phyloP scores from a whole-genome alignment of 2,113 vertebrate genomes.

The Brachypodius melanocephalos region DNA sequence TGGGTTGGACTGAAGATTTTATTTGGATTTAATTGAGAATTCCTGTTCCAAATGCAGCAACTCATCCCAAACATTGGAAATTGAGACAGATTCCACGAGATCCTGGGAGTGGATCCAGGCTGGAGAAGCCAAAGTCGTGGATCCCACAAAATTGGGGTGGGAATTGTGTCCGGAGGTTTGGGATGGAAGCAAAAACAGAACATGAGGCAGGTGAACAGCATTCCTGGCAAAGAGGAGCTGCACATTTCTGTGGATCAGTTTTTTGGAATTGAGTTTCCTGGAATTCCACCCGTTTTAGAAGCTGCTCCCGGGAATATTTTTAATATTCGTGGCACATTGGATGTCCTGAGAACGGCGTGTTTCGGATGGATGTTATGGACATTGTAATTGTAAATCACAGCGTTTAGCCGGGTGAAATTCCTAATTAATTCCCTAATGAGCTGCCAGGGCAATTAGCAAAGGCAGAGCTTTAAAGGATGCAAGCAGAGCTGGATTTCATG shows the following conservation, averaged over 20 bases:
- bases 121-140: background rate
- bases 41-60: background rate
- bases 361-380: background rate
- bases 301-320: background rate
- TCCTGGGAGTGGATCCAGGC: fast-evolving
- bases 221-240: background rate
- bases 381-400: background rate
- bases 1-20: background rate
- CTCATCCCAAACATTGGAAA: fast-evolving
- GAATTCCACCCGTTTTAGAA: background rate
- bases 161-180: background rate
- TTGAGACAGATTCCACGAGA: background rate
- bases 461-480: fast-evolving
- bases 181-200: fast-evolving
- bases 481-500: background rate
- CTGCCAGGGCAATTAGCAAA: background rate
- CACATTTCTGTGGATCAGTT: fast-evolving
- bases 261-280: background rate
- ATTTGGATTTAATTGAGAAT: background rate
- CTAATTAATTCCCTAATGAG: background rate
- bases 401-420: background rate
- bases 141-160: background rate
- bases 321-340: background rate
- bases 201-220: background rate
- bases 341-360: background rate